Conservation (phyloP, 2,888 invertebrate genomes). For the Eristalis pertinax region DNA sequence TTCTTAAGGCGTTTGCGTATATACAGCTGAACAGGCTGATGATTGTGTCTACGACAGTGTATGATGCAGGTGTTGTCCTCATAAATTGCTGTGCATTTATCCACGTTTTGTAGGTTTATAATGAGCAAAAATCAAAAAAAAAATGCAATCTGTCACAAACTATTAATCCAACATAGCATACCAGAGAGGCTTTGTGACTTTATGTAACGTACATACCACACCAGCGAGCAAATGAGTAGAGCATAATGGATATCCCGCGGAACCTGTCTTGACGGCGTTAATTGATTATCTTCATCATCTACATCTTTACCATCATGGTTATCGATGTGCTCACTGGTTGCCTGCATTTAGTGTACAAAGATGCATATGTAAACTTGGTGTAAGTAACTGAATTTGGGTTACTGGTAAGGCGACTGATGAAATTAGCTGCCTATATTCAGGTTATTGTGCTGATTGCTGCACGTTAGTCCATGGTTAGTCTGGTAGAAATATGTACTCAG, state of each 20-base stretch:
- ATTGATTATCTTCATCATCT: constrained; percentile 14
- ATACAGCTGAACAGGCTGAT: background rate
- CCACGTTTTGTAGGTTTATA: constrained; percentile 10
- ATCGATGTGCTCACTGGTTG: constrained; percentile 1
- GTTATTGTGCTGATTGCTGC: background rate
- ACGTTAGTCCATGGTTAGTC: background rate
- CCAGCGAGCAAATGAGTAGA: background rate
- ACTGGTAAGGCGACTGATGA: constrained; percentile 21
- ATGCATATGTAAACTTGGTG: constrained; percentile 28
- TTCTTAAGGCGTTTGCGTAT: background rate
- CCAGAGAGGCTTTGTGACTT: background rate
- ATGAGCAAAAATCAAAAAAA: constrained; percentile 47
- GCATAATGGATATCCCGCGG: constrained; percentile 22
- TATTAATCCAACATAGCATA: background rate
- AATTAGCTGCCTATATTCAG: constrained; percentile 17
- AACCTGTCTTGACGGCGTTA: constrained; percentile 48
- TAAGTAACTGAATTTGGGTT: constrained; percentile 47
- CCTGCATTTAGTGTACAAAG: background rate
- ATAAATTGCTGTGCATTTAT: constrained; percentile 40
- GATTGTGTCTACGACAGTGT: constrained; percentile 17
- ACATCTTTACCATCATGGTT: background rate
- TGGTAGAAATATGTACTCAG: constrained; percentile 3
- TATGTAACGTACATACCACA: constrained; percentile 29
- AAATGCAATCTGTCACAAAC: constrained; percentile 54
- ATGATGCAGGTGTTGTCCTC: constrained; percentile 64